phyloP scores from a whole-genome alignment of 2,797 vertebrate species.

The Adelosebastes latens region DNA sequence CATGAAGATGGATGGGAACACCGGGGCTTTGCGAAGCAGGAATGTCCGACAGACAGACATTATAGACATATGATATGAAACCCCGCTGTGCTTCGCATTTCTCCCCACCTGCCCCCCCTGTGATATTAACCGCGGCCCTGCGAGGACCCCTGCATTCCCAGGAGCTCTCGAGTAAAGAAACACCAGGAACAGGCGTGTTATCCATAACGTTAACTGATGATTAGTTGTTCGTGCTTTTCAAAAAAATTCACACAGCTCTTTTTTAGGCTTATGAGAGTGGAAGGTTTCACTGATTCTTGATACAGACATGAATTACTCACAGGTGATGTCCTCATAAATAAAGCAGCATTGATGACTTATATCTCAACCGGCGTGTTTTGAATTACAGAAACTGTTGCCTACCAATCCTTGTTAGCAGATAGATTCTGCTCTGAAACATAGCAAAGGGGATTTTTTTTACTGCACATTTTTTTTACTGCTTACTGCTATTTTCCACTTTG shows the following conservation, averaged over 20 bases:
- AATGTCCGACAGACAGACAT: conserved; percentile 57
- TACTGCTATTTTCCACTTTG: conserved; percentile 23
- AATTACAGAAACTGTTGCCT: conserved; percentile 1
- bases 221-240: conserved; percentile 5
- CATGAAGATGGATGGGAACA: conserved; percentile 45
- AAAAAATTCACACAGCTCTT: background rate
- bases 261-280: conserved; percentile 4
- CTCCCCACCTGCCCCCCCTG: conserved; percentile 41
- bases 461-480: background rate
- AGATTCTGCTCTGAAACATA: background rate
- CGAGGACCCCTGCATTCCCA: conserved; percentile 52
- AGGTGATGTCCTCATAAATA: conserved; percentile 2
- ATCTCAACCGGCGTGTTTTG: background rate
- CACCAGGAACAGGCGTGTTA: conserved; percentile 21
- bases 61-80: conserved; percentile 59
- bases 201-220: conserved; percentile 28
- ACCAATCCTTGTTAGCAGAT: background rate
- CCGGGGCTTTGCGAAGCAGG: conserved; percentile 43
- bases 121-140: conserved; percentile 42
- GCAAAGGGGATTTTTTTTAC: background rate
- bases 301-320: background rate
- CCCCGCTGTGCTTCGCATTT: conserved; percentile 36
- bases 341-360: conserved; percentile 4
- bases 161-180: conserved; percentile 34
- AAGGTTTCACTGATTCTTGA: background rate